Evolutionary conservation across 2,797 vertebrate species (phyloP).

Genomic region (Dendrocincla fuliginosa): DNA sequence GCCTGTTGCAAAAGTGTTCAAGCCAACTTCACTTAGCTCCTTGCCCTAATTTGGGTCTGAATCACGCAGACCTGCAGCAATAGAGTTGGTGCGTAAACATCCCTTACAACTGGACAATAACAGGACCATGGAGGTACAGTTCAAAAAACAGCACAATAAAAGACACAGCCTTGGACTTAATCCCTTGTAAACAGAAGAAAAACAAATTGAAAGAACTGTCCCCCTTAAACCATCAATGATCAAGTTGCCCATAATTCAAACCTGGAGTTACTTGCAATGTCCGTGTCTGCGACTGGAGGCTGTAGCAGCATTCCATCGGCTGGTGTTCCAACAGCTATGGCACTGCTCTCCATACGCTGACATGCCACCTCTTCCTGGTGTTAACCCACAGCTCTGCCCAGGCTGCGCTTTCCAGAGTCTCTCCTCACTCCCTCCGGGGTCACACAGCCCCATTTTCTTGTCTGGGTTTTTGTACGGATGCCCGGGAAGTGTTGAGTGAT

Average conservation of each 20-base stretch:
- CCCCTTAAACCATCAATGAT: constrained; percentile 58
- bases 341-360: neutral
- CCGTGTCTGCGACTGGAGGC: neutral
- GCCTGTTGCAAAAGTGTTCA: constrained; percentile 66
- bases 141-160: constrained; percentile 61
- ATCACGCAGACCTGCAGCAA: constrained; percentile 67
- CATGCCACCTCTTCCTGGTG: constrained; percentile 17
- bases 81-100: constrained; percentile 70
- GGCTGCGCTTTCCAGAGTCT: constrained; percentile 72
- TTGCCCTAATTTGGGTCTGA: constrained; percentile 56
- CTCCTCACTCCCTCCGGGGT: constrained; percentile 50
- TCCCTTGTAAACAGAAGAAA: constrained; percentile 65
- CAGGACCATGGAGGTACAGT: constrained; percentile 67
- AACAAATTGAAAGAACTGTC: constrained; percentile 48
- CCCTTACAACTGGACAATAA: constrained; percentile 67
- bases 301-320: constrained; percentile 9
- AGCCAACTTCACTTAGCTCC: constrained; percentile 57
- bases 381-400: constrained; percentile 64
- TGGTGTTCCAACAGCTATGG: neutral
- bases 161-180: constrained; percentile 53
- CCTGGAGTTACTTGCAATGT: constrained; percentile 49
- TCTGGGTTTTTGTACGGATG: constrained; percentile 88
- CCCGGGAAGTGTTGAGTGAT: constrained; percentile 89
- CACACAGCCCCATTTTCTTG: constrained; percentile 93
- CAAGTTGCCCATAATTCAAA: constrained; percentile 47